Percentiles rank a stretch among this genome's conserved stretches.
Conservation (phyloP, 2,113 vertebrate genomes). For the Pseudonaja textilis region DNA sequence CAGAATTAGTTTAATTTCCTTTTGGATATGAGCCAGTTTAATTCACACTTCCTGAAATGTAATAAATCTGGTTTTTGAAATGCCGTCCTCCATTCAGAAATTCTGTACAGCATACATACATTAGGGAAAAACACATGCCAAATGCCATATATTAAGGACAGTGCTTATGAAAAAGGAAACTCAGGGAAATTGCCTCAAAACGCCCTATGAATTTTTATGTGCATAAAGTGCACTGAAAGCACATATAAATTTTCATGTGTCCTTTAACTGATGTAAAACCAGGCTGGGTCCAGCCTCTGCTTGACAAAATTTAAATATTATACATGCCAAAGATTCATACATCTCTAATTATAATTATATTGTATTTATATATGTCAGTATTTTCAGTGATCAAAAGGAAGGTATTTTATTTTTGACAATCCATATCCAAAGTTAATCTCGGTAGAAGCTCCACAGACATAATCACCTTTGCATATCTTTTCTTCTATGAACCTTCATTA, state of each 20-base stretch:
- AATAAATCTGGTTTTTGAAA: background rate
- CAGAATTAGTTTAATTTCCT: background rate
- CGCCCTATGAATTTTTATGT: background rate
- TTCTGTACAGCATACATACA: background rate
- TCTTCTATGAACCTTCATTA: background rate
- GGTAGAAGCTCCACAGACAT: background rate
- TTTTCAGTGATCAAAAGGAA: background rate
- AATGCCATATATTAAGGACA: background rate
- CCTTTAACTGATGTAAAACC: background rate
- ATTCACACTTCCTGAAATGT: background rate
- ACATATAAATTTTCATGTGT: background rate
- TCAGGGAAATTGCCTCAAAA: background rate
- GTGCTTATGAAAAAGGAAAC: background rate
- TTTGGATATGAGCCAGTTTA: background rate
- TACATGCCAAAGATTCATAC: background rate
- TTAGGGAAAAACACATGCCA: background rate
- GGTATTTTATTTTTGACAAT: background rate
- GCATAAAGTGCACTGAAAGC: background rate
- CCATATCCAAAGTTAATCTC: background rate
- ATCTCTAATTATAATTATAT: background rate
- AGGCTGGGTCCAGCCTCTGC: background rate
- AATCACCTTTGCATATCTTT: background rate
- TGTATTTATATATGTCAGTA: background rate
- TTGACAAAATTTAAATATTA: background rate
- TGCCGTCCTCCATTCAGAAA: background rate